phyloP scores from a whole-genome alignment of 2,888 invertebrate species.

The Zootermopsis nevadensis region DNA sequence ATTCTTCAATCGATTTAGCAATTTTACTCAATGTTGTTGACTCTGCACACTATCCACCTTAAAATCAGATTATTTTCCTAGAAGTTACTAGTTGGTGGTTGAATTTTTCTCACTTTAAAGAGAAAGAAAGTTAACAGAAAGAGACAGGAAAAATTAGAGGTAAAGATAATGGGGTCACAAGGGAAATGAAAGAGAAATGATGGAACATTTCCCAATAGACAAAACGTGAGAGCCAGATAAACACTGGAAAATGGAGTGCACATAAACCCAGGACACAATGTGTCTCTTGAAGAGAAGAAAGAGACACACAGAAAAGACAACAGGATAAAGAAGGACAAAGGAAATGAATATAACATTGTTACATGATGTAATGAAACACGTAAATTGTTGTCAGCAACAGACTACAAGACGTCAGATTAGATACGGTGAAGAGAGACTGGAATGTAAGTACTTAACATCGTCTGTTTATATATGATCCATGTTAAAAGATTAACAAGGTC shows the following conservation, averaged over 20 bases:
- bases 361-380: too few relatives aligned
- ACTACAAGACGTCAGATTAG: background rate
- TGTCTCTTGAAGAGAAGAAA: background rate
- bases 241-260: conserved; percentile 12
- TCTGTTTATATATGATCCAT: background rate
- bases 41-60: background rate
- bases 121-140: background rate
- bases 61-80: background rate
- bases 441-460: background rate
- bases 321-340: background rate
- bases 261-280: background rate
- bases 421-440: too few relatives aligned
- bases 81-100: background rate
- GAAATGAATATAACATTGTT: too few relatives aligned
- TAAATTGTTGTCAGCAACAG: background rate
- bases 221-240: conserved; percentile 9
- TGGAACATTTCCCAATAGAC: background rate
- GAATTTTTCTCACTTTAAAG: background rate
- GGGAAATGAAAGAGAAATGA: background rate
- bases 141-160: background rate
- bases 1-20: background rate
- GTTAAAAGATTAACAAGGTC: background rate
- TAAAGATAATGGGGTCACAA: background rate
- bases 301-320: background rate
- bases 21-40: background rate